phyloP scores from a whole-genome alignment of 2,888 invertebrate species.

The Polyploca ridens region DNA sequence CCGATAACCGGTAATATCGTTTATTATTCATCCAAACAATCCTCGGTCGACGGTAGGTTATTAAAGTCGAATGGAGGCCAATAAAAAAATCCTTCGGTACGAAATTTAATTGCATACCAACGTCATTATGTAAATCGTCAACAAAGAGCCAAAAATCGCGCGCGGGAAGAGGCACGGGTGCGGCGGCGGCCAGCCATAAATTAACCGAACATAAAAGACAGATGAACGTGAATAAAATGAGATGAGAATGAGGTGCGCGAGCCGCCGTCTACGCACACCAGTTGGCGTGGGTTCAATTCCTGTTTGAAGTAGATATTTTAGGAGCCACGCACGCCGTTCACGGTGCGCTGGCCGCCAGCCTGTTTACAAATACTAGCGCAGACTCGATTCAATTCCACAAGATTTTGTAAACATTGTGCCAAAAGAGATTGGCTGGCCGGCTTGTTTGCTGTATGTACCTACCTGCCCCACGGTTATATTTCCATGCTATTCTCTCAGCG shows the following conservation, averaged over 20 bases:
- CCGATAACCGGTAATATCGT: slow-evolving; percentile 27
- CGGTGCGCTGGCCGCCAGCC: slow-evolving; percentile 55
- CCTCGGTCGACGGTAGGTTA: slow-evolving; percentile 14
- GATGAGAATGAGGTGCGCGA: slow-evolving; percentile 66
- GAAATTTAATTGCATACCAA: slow-evolving; percentile 18
- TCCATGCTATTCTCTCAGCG: slow-evolving; percentile 39
- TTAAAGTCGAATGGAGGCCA: slow-evolving; percentile 18
- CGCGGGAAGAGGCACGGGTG: slow-evolving; percentile 25
- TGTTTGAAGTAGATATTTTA: slow-evolving; percentile 76
- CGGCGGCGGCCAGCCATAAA: slow-evolving; percentile 50
- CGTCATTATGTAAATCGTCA: slow-evolving; percentile 36
- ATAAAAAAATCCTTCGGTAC: slow-evolving; percentile 10
- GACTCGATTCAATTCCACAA: slow-evolving; percentile 75
- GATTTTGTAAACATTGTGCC: slow-evolving; percentile 78
- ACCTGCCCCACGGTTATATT: slow-evolving; percentile 35
- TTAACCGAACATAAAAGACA: slow-evolving; percentile 67
- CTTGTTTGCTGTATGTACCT: slow-evolving; percentile 40
- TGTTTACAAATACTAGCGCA: slow-evolving; percentile 82
- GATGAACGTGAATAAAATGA: slow-evolving; percentile 70
- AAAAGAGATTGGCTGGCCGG: slow-evolving; percentile 66
- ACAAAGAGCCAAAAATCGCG: slow-evolving; percentile 33
- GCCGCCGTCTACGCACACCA: slow-evolving; percentile 79
- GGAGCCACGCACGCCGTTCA: slow-evolving; percentile 70
- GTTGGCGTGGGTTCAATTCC: slow-evolving; percentile 81
- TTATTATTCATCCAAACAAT: slow-evolving; percentile 17